Evolutionary conservation across 2,888 invertebrate species (phyloP).

Genomic region (Nemotelus nigrinus): DNA sequence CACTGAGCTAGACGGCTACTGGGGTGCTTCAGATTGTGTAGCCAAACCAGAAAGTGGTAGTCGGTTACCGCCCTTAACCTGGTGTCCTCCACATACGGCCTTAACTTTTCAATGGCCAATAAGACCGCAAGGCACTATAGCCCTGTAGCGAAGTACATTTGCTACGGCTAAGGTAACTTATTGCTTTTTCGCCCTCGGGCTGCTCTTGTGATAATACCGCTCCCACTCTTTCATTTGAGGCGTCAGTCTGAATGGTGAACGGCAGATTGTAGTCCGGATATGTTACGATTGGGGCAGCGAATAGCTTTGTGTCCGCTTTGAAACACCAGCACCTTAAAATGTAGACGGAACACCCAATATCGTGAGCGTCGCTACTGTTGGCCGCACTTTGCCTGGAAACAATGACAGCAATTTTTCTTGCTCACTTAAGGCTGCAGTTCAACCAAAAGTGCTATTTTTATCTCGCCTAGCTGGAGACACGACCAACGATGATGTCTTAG

Average conservation of each 20-base stretch:
- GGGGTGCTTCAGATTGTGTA: neutral
- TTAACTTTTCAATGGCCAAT: neutral
- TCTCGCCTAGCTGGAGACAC: too few species aligned
- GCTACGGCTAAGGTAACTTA: neutral
- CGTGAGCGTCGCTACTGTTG: too few species aligned
- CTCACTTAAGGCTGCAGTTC: too few species aligned
- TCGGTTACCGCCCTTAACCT: neutral
- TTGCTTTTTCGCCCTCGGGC: neutral
- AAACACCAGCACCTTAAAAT: neutral
- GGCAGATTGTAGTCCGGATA: neutral
- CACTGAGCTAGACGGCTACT: neutral
- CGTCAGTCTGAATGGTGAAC: neutral
- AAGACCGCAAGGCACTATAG: neutral
- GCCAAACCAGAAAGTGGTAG: neutral
- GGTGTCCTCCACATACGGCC: neutral
- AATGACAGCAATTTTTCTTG: too few species aligned
- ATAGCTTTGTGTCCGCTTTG: neutral
- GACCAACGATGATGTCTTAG: too few species aligned
- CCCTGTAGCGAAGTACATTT: neutral
- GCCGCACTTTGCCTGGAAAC: too few species aligned
- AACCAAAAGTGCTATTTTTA: too few species aligned
- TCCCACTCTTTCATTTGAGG: neutral
- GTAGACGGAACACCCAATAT: too few species aligned
- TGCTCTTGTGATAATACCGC: too few species aligned
- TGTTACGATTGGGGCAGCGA: neutral